Percentiles rank a stretch among this genome's conserved stretches.
phyloP scores from a whole-genome alignment of 1,140 invertebrate species.

The Drusus annulatus region DNA sequence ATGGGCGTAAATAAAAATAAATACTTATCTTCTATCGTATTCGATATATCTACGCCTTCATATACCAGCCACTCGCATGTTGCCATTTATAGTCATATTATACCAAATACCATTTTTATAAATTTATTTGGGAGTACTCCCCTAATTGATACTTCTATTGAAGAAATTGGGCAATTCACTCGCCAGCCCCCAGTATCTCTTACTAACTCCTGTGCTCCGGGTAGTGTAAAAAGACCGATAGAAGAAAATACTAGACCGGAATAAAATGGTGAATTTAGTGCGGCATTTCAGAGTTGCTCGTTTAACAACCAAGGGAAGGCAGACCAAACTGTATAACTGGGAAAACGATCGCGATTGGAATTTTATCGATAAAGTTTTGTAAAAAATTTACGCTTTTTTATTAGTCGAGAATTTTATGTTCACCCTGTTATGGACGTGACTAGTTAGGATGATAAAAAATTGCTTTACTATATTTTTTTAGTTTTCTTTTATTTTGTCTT shows the following conservation, averaged over 20 bases:
- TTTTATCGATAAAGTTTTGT: background rate
- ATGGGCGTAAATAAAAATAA: no score
- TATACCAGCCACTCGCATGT: no score
- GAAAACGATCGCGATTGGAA: background rate
- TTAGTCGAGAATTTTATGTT: background rate
- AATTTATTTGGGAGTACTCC: no score
- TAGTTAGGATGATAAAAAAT: background rate
- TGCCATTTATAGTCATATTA: no score
- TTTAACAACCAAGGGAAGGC: conserved; percentile 7
- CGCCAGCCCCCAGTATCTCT: no score
- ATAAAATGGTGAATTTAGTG: conserved; percentile 11
- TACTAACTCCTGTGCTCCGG: no score
- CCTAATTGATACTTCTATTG: no score
- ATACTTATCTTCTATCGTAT: no score
- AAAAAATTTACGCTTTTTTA: background rate
- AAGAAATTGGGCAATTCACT: no score
- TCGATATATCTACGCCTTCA: no score
- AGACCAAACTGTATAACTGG: background rate
- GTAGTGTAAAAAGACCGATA: background rate
- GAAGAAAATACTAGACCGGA: background rate
- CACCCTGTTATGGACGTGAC: background rate
- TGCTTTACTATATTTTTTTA: background rate
- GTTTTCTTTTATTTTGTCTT: no score
- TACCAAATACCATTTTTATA: no score
- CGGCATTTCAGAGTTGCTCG: background rate